Percentiles rank a stretch among this genome's conserved stretches.
Conservation (phyloP, 2,797 vertebrate species). For the Pangasius krempfi region DNA sequence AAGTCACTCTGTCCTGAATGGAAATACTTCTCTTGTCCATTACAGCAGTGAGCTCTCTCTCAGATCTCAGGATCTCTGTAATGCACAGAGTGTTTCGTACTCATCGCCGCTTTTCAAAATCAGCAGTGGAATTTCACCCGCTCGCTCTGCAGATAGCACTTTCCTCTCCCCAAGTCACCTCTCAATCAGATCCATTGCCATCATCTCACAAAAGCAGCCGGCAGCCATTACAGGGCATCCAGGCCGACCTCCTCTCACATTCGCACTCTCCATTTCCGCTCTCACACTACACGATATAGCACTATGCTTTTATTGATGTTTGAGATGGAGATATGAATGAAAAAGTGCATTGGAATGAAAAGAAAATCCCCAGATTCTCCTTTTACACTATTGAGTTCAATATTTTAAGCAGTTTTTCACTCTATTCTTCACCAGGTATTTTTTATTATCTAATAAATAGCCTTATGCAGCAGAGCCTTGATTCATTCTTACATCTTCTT, state of each 20-base stretch:
- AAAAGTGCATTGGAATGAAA: slow-evolving; percentile 8
- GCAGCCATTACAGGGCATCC: slow-evolving; percentile 33
- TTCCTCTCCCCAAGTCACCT: slow-evolving; percentile 38
- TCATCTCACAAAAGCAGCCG: slow-evolving; percentile 43
- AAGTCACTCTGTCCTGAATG: not conserved
- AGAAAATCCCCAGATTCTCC: slow-evolving; percentile 30
- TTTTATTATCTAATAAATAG: not conserved
- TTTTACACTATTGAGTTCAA: slow-evolving; percentile 12
- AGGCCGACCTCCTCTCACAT: slow-evolving; percentile 8
- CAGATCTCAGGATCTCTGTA: not conserved
- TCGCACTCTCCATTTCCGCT: slow-evolving; percentile 19
- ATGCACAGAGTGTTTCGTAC: slow-evolving; percentile 1
- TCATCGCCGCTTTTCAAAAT: slow-evolving; percentile 37
- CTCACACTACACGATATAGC: not conserved
- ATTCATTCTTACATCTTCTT: not conserved
- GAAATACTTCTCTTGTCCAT: not conserved
- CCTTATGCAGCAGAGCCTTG: not conserved
- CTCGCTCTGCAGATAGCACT: slow-evolving; percentile 31
- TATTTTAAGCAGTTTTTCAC: slow-evolving; percentile 17
- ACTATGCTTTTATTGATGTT: slow-evolving; percentile 21
- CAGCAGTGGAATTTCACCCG: slow-evolving; percentile 36
- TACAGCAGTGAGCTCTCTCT: not conserved
- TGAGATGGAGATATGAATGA: slow-evolving; percentile 16
- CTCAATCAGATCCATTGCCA: slow-evolving; percentile 48
- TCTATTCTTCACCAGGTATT: slow-evolving; percentile 12